Evolutionary conservation across 2,797 vertebrate genomes (phyloP), one percentile per base, ranked within the genome.

Genomic region (Neostethus bicornis): DNA sequence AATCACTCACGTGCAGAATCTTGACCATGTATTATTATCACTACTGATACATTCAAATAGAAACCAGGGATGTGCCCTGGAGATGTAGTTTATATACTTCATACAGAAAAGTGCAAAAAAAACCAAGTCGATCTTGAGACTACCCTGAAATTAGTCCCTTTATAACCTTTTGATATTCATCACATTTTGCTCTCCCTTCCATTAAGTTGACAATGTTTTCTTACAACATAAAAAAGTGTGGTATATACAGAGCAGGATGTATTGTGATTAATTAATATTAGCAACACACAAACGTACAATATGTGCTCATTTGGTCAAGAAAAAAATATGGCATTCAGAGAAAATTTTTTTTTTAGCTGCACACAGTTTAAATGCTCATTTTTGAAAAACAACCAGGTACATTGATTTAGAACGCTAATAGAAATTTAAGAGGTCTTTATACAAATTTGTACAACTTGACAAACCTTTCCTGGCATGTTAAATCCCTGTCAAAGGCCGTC

Each of bases 71-170:
- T 81, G 56, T 73, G 82, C 58, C 44, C 73, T 57, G 59, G 81
- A 80, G 89, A 85, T 90, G 89, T 87, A 78, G 62, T 83, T 81
- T 82, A n/a, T 80, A 79, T 82, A 75, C 51, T 38, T 84, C 85
- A 37, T 85, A 89, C 72, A 79, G 81, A 89, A 90, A 90, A 90
- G 87, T 91, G 90, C 89, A 90, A 90, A 88, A 91, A 75, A 89
- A 73, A 70, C 7, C 12, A 16, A 37, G 51, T 85, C 57, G 86
- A 91, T 92, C 91, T 92, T 92, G 91, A 92, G 91, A 91, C 89
- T 85, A 89, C 62, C 75, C 75, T 79, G 82, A 73, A 75, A 79
- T 87, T 85, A 79, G 84, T 92, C 89, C 90, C 87, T 92, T 91
- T 84, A 83, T 83, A 85, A 83, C 75, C 77, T 70, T 66, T 47